Base-by-base conservation (phyloP, 2,888 invertebrate genomes). In the Boloria euphrosyne region DNA sequence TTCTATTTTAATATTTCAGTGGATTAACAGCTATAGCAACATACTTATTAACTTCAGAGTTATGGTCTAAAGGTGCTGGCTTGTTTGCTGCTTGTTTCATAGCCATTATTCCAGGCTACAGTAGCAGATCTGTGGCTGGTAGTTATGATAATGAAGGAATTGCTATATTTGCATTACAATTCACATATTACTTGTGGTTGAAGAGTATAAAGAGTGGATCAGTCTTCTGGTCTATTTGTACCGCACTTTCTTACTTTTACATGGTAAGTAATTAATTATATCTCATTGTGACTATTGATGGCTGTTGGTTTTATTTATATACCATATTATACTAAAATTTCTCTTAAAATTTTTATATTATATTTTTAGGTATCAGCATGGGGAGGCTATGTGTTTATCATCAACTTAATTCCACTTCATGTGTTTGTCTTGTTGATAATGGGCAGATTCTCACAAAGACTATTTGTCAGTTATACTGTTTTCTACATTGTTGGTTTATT, bases 71-170 rank as follows among this genome's bases (percentile, higher is more conserved):
- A 1, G 98, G 98, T 52, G 99, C 99, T 18, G 99, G 99, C 6
- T 92, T 99, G 18, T 99, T 99, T 92, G 99, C 99, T 13, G 99
- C 99, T 4, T 98, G 98, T 86, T 99, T 99, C 85, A 99, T 99
- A 77, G 98, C 99, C 53, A 99, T 99, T 77, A 97, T 99, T 46
- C 99, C 99, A 54, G 99, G 99, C 64, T 99, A 99, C 89, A 99
- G 99, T 75, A 99, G 98, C 81, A 94, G 99, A 68, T 99, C 99
- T 0, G 99, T 99, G 14, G 99, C 99, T 44, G 99, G 99, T 31
- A 99, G 99, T 79, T 99, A 99, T 85, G 99, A 99, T 84, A 99
- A 99, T 91, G 99, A 99, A 91, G 99, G 99, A 72, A 99, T 99
- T 82, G 99, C 99, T 62, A 99, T 99, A 78, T 99, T 99, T 93